Percentiles rank a stretch among this genome's conserved stretches.
Evolutionary conservation across 2,888 invertebrate genomes (phyloP).

Genomic region (Scaptodrosophila latifasciaeformis): DNA sequence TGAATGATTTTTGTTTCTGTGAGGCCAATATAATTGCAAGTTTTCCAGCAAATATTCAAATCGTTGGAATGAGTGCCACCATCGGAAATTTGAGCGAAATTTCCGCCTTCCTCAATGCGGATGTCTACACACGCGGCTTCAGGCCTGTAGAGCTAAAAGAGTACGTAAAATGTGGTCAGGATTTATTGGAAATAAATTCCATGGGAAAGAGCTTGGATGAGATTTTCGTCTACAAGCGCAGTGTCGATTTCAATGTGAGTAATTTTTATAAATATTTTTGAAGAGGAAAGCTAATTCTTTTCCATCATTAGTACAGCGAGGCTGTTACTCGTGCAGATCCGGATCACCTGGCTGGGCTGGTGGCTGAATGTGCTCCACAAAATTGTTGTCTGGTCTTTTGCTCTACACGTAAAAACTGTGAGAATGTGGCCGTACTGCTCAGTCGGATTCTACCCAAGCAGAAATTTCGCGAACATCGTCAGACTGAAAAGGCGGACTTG

Average conservation of each 20-base stretch:
- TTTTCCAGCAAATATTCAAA: conserved; percentile 81
- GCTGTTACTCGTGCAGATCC: conserved; percentile 82
- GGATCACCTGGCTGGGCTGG: conserved; percentile 86
- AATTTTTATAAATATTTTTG: conserved; percentile 75
- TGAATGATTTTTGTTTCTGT: neutral
- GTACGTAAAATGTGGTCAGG: conserved; percentile 84
- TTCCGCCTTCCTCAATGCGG: conserved; percentile 86
- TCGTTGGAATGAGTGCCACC: conserved; percentile 98
- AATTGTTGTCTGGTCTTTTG: conserved; percentile 93
- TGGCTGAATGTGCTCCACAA: conserved; percentile 86
- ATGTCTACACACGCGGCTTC: conserved; percentile 88
- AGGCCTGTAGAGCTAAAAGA: conserved; percentile 91
- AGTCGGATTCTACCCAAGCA: conserved; percentile 80
- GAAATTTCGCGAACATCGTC: conserved; percentile 77
- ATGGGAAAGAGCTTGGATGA: conserved; percentile 76
- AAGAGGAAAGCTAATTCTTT: conserved; percentile 76
- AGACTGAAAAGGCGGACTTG: conserved; percentile 79
- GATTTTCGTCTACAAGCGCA: conserved; percentile 76
- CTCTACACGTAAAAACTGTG: conserved; percentile 93
- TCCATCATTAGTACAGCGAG: conserved; percentile 79
- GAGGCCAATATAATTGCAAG: neutral
- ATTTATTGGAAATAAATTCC: conserved; percentile 78
- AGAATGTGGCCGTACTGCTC: conserved; percentile 89
- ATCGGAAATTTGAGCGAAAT: conserved; percentile 92
- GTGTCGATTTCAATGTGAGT: conserved; percentile 75